Conservation (phyloP, 2,113 vertebrate species). For the Ailurus styani region DNA sequence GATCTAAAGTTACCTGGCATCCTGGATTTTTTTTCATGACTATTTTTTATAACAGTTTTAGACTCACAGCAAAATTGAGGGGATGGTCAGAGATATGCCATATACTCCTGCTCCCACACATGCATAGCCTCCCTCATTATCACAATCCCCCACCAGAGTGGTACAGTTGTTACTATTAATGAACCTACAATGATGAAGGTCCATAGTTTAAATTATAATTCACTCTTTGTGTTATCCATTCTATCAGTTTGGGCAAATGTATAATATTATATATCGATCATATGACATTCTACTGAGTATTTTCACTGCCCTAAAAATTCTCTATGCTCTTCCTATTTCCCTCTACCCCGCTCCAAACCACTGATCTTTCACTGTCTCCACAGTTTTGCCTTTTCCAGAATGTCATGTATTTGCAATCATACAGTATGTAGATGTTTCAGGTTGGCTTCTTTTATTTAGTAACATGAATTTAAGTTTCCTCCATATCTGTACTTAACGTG, state of each 20-base stretch:
- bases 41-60: background rate
- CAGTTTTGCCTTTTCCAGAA: background rate
- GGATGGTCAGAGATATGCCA: background rate
- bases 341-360: background rate
- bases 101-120: background rate
- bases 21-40: background rate
- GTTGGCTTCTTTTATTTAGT: background rate
- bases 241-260: background rate
- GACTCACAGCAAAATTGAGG: background rate
- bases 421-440: background rate
- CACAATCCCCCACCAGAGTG: background rate
- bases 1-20: background rate
- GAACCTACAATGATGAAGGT: background rate
- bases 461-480: background rate
- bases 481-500: background rate
- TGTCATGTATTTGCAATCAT: background rate
- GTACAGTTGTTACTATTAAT: background rate
- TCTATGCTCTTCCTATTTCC: background rate
- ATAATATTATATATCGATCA: background rate
- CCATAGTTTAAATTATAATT: background rate
- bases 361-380: background rate
- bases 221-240: background rate
- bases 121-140: background rate
- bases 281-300: background rate
- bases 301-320: background rate